These are phyloP conservation scores for Mystacornis crossleyi DNA, from an alignment of 2,113 vertebrate genomes.

Conservation along the genomic window DNA sequence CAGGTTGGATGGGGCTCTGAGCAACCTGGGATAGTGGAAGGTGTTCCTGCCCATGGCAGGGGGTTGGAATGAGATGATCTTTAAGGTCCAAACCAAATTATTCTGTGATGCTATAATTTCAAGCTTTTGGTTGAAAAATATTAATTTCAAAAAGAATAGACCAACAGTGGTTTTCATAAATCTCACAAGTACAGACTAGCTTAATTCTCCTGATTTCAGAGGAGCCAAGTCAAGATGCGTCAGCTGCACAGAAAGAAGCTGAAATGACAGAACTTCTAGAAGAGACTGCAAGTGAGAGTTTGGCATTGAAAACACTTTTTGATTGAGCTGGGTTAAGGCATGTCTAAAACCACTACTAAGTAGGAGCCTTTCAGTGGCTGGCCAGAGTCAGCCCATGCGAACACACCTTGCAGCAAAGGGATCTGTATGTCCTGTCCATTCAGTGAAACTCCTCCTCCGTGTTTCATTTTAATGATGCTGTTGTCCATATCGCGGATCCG, in stretches of 20 bases:
- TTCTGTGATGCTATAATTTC: background rate
- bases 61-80: background rate
- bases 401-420: slow-evolving; percentile 86
- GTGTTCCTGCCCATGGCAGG: no score
- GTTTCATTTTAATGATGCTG: slow-evolving; percentile 89
- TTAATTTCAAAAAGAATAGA: background rate
- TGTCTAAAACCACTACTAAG: background rate
- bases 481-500: slow-evolving; percentile 78
- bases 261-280: background rate
- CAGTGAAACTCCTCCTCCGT: slow-evolving; percentile 87
- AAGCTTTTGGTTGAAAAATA: background rate
- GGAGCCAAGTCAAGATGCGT: background rate
- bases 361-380: background rate
- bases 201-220: background rate
- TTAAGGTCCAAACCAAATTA: background rate
- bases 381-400: background rate
- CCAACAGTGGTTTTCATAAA: background rate
- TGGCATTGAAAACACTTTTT: background rate
- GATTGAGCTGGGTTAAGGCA: background rate
- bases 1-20: background rate
- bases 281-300: background rate
- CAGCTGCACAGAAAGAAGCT: background rate
- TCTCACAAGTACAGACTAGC: background rate
- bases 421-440: slow-evolving; percentile 89
- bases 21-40: background rate